A percentile compares a stretch with the other conserved stretches of the same genome.
phyloP scores from a whole-genome alignment of 1,140 invertebrate species.

The Archivesica marissinica region DNA sequence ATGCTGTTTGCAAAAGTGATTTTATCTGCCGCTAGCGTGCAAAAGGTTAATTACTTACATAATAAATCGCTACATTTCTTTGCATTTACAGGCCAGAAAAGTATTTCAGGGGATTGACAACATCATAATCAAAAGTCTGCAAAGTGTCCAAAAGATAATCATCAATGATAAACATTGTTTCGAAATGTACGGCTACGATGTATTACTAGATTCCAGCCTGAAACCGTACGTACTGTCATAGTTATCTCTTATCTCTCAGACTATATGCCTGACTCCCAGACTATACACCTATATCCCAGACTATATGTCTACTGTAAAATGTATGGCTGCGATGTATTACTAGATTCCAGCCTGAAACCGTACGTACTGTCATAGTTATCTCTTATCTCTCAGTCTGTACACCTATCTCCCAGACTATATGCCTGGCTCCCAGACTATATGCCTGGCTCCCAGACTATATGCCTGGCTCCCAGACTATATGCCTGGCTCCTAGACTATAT shows the following conservation, averaged over 20 bases:
- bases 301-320: constrained; percentile 86
- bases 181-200: constrained; percentile 86
- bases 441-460: too few species aligned
- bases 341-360: constrained; percentile 84
- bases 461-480: too few species aligned
- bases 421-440: too few species aligned
- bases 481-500: too few species aligned
- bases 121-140: constrained; percentile 85
- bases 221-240: constrained; percentile 84
- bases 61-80: not conserved
- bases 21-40: too few species aligned
- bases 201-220: constrained; percentile 83
- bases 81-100: constrained; percentile 78
- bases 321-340: constrained; percentile 85
- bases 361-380: too few species aligned
- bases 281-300: too few species aligned
- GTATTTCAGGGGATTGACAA: constrained; percentile 83
- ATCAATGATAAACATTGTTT: constrained; percentile 86
- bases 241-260: too few species aligned
- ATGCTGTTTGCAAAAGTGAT: too few species aligned
- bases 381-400: too few species aligned
- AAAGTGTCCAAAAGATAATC: constrained; percentile 84
- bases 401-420: too few species aligned
- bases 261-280: too few species aligned
- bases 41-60: not conserved